Evolutionary conservation across 2,797 vertebrate genomes (phyloP), one percentile per base, ranked within the genome.

Genomic region (Chanos chanos): DNA sequence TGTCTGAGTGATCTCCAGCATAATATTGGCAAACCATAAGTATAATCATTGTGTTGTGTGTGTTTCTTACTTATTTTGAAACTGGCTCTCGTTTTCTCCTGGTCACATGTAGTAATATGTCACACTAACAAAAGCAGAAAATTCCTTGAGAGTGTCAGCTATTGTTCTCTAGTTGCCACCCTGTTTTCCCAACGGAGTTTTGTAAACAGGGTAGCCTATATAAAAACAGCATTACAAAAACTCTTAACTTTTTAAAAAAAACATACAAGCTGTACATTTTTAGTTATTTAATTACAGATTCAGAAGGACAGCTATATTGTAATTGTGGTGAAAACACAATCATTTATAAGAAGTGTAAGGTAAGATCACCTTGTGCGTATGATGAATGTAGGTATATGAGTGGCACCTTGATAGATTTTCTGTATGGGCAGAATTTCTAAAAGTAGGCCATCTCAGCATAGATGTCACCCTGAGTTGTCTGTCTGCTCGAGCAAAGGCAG

Each of bases 401-500:
- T 59, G 54, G 16, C 19, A 45, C 48, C 24, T 45, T 47, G 5
- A 15, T 33, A 24, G 16, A 47, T 36, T 52, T 34, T 37, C 47
- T 3, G 4, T 48, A 12, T n/a, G n/a, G 28, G 10, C 39, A 43
- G 5, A 31, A 18, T 43, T 24, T 19, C 24, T 48, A 39, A 48
- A 62, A 62, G 39, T 36, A 30, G 43, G 64, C 24, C 52, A 45
- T 33, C 9, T 25, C 43, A 45, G 7, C 47, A 12, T 27, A 52
- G 37, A 62, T 54, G 54, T 71, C 47, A 51, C 18, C 45, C 61
- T 52, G 45, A 53, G 43, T 66, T 34, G 49, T 47, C 47, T 48
- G 40, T 21, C 28, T 48, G 40, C 48, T 47, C 40, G 10, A 5
- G 18, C 27, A 43, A 21, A 44, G 33, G 50, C n/a, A 24, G 30